Base-by-base conservation (phyloP, 92 coral and sea anemone genomes). In the Bergia sp. region DNA sequence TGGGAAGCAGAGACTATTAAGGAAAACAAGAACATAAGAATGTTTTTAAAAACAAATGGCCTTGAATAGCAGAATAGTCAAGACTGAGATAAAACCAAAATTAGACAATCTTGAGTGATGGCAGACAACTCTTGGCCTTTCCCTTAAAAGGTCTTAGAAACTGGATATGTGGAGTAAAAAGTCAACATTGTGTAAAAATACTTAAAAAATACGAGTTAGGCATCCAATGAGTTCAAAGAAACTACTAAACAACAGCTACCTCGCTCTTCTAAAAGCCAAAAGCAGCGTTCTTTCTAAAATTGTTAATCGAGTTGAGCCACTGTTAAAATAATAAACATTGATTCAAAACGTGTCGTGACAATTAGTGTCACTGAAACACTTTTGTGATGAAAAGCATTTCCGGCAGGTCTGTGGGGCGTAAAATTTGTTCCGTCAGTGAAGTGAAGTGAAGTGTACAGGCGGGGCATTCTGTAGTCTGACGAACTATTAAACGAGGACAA, bases 351-450 rank as follows among this genome's bases (percentile, higher is more conserved):
- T 77, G 81, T 1, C 58, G 81, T 77, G 81, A 77, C 49, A 21
- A 42, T 29, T 21, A 29, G 58, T 20, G 57, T 77, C 15, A 77
- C 49, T 77, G 4, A 42, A 20, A n/a, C 23, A 77, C 58, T 42
- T n/a, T 77, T 42, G 58, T 21, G 81, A 77, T 44, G 81, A 77
- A 20, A 77, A 44, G 81, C 37, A 77, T 77, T 77, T 77, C 81
- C 81, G 81, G 58, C 37, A 21, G 16, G 80, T 42, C 57, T 3
- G 1, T 11, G 7, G 77, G 40, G 41, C 39, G 2, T 72, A 7
- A 36, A 18, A 12, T n/a, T 42, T 13, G 12, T 36, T 8, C 6
- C 37, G 7, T 76, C 79, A 40, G 21, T 44, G 57, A 5, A 11
- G 78, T 37, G 12, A 47, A 7, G 11, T 47, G 53, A 47, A 53